Evolutionary conservation across 2,888 invertebrate genomes (phyloP), one percentile per base, ranked within the genome.

Genomic region (Pterostichus madidus): DNA sequence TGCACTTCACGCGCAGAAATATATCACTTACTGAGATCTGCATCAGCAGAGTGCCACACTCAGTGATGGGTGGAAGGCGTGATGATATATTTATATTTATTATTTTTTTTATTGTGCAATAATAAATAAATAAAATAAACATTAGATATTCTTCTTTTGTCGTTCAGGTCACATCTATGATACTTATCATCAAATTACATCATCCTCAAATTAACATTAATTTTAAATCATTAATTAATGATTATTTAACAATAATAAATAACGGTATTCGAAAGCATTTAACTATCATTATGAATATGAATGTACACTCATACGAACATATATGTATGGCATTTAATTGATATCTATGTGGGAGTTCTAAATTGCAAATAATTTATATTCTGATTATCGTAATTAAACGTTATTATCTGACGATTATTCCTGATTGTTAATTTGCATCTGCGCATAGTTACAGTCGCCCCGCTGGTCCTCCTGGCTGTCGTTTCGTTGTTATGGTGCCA

Each of bases 291-390:
- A 24, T 59, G 59, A 11, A 24, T 59, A 1, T 6, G 39, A 39
- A 5, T 39, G 39, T 39, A 39, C 39, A 39, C 8, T 39, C 39
- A 39, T 7, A 8, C 39, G 39, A 7, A 39, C 39, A 39, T 39
- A 39, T 39, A 39, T 39, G 39, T 39, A 31, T 10, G 17, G 31
- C 10, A 59, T 73, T 73, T 15, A 73, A 46, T 8, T 46, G 31
- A 61, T 44, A 78, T 59, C 61, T n/a, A 35, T 59, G 44, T 44
- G 31, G 49, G 39, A 61, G 24, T 52, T 68, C 52, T 80, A 68
- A 80, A 80, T 80, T 56, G 31, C 73, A 73, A 80, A 80, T 44
- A 80, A 80, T 73, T 80, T 80, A 71, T 80, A 80, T 80, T 73
- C 53, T 73, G 71, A 80, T 80, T 80, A 80, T 71, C 49, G 53